Evolutionary conservation across 2,113 vertebrate genomes (phyloP), one percentile per base, ranked within the genome.

Genomic region (Scomber colias): DNA sequence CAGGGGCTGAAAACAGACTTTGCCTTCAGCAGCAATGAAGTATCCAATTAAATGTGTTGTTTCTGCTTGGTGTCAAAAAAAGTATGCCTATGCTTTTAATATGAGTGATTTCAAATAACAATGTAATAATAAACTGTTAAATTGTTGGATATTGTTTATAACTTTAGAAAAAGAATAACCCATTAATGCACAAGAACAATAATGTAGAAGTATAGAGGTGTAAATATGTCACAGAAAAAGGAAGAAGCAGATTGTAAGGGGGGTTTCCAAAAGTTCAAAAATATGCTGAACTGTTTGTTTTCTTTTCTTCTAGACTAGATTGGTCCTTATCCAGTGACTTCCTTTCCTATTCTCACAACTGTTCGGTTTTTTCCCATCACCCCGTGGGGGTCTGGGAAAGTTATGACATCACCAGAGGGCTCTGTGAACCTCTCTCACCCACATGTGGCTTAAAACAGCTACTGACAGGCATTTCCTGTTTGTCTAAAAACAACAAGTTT

Each of bases 391-490:
- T 84, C 76, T 92, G 90, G 89, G 90, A 92, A 93, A 83, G 54
- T 53, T 56, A 44, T 91, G 91, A 92, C 87, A 84, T 89, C 89
- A 89, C 48, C 59, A 6, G 35, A 75, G 76, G 75, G 77, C 85
- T 69, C 75, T 73, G 72, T 67, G 19, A 77, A 82, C 83, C 79
- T 79, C 49, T 51, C 68, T 78, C 66, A 72, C 71, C 72, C 72
- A 60, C 81, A 77, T 21, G 10, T 67, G 46, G 64, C 77, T 69
- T 40, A 51, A 11, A 24, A 19, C 71, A 54, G 80, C 84, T 54
- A 5, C 24, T 11, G 74, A 88, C 72, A 81, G 83, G 79, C 85
- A 87, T 91, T 93, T 93, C 92, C 92, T 88, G 67, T 74, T 67
- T 17, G 71, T 74, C 75, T 81, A 82, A 62, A 78, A 79, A 71